Conservation (phyloP, 2,888 invertebrate species). For the Parascotia fuliginaria region DNA sequence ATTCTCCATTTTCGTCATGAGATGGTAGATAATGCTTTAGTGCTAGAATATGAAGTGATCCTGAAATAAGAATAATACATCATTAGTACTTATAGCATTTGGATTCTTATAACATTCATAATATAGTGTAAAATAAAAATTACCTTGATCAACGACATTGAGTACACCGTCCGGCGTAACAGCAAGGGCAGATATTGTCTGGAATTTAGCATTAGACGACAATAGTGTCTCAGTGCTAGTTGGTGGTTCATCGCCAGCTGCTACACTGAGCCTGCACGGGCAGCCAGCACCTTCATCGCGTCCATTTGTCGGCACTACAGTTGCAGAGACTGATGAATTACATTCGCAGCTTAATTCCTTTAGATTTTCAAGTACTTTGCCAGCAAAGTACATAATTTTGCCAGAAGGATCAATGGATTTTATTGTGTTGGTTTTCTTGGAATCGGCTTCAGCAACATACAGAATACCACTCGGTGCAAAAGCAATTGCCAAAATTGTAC, state of each 20-base stretch:
- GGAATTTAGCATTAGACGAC: constrained; percentile 96
- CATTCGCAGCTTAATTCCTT: constrained; percentile 87
- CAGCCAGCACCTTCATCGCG: constrained; percentile 79
- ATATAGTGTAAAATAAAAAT: neutral
- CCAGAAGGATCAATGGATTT: constrained; percentile 95
- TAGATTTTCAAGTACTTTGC: constrained; percentile 89
- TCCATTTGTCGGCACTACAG: constrained; percentile 68
- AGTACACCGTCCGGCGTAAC: constrained; percentile 98
- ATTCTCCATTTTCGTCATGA: constrained; percentile 95
- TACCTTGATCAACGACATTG: constrained; percentile 97
- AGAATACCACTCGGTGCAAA: constrained; percentile 97
- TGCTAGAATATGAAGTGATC: constrained; percentile 93
- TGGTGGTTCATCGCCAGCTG: constrained; percentile 87
- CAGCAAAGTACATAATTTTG: constrained; percentile 96
- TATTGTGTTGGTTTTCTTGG: constrained; percentile 92
- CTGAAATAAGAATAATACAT: constrained; percentile 69
- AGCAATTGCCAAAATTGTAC: constrained; percentile 94
- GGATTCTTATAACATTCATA: no score
- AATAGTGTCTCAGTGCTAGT: constrained; percentile 94
- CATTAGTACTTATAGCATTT: no score
- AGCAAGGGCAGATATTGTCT: constrained; percentile 94
- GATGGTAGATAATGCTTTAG: constrained; percentile 94
- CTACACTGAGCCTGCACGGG: constrained; percentile 81
- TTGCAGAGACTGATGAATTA: constrained; percentile 84
- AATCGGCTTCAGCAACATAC: constrained; percentile 97